phyloP scores from a whole-genome alignment of 2,888 invertebrate genomes.

The Pseudoips prasinana region DNA sequence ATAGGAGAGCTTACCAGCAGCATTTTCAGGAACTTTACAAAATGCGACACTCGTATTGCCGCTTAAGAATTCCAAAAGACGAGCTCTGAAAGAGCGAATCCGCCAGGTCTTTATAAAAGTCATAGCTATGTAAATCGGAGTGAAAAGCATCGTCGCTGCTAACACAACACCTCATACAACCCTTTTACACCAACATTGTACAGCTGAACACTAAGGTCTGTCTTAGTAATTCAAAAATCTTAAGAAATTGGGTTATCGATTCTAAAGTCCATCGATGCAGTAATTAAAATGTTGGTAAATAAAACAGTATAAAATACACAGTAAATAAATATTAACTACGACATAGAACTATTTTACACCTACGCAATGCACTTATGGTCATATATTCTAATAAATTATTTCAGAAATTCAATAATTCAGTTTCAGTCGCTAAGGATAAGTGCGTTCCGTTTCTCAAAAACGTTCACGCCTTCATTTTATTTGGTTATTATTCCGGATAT shows the following conservation, averaged over 20 bases:
- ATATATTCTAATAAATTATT: constrained; percentile 23
- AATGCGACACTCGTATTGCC: constrained; percentile 83
- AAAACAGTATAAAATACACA: constrained; percentile 22
- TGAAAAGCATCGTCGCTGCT: constrained; percentile 84
- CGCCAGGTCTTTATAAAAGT: constrained; percentile 92
- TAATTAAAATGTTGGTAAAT: constrained; percentile 25
- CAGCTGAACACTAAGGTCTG: constrained; percentile 9
- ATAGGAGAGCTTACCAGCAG: constrained; percentile 55
- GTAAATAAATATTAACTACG: constrained; percentile 17
- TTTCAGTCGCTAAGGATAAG: constrained; percentile 28
- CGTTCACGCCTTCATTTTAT: too few relatives aligned
- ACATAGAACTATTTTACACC: constrained; percentile 14
- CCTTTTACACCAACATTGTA: constrained; percentile 21
- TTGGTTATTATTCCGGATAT: too few relatives aligned
- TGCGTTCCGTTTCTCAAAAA: constrained; percentile 13
- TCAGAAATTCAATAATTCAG: constrained; percentile 31
- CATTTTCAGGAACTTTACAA: constrained; percentile 81
- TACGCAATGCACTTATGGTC: constrained; percentile 17
- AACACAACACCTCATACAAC: constrained; percentile 17
- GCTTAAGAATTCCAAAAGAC: constrained; percentile 83
- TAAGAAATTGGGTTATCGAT: constrained; percentile 67
- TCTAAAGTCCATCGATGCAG: constrained; percentile 62
- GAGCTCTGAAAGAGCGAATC: constrained; percentile 85
- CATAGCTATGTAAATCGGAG: constrained; percentile 91
- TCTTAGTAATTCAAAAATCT: constrained; percentile 20